A percentile compares a stretch with the other conserved stretches of the same genome.
These are phyloP conservation scores for Oreochromis mossambicus DNA, from an alignment of 2,797 vertebrate genomes.

Conservation along the genomic window DNA sequence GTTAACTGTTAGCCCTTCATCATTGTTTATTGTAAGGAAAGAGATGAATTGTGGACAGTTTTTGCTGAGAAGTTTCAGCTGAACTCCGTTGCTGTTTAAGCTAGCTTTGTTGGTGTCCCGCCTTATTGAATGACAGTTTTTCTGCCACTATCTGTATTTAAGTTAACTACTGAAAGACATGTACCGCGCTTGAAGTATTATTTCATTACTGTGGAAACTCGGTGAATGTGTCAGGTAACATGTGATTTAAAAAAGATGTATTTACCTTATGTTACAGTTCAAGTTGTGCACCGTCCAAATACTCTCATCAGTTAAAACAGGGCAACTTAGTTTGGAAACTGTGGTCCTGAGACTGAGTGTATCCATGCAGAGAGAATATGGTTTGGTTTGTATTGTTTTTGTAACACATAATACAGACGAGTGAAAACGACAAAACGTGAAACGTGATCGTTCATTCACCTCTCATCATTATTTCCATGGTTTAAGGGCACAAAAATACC, in stretches of 20 bases:
- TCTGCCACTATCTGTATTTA: background rate
- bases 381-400: rapidly evolving
- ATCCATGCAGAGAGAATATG: background rate
- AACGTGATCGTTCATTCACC: background rate
- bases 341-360: background rate
- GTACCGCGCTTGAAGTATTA: background rate
- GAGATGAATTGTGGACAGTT: background rate
- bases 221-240: background rate
- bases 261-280: background rate
- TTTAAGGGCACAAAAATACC: background rate
- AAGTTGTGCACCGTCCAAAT: background rate
- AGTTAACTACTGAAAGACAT: background rate
- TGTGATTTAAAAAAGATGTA: background rate
- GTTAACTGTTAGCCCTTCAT: background rate
- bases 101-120: background rate
- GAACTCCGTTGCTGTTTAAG: background rate
- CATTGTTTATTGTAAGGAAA: background rate
- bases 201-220: background rate
- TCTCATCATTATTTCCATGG: background rate
- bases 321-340: background rate
- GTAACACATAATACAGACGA: rapidly evolving
- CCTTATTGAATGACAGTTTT: background rate
- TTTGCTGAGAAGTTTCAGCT: background rate
- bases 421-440: background rate
- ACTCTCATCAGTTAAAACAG: background rate